Evolutionary conservation across 2,888 invertebrate genomes (phyloP).

Genomic region (Diabrotica balteata): DNA sequence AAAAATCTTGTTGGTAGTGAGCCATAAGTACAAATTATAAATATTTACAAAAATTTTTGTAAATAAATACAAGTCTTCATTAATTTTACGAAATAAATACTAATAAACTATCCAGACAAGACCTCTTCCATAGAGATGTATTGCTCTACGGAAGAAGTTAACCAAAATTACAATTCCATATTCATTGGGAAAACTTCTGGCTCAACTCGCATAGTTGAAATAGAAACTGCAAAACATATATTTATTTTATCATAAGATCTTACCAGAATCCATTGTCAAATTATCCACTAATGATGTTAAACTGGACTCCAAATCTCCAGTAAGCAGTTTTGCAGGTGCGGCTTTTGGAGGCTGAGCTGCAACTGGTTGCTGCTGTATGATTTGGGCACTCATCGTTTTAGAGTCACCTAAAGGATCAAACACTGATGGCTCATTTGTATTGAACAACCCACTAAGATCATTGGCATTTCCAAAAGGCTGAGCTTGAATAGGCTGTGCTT

Average conservation of each 20-base stretch:
- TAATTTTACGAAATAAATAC: no score
- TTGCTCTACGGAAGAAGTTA: no score
- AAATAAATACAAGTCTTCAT: no score
- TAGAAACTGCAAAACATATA: neutral
- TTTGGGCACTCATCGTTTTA: constrained; percentile 56
- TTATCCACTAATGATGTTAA: constrained; percentile 93
- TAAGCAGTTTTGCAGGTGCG: constrained; percentile 70
- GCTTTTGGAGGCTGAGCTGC: constrained; percentile 50
- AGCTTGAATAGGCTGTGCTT: constrained; percentile 29
- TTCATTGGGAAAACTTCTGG: no score
- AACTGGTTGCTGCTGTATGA: constrained; percentile 47
- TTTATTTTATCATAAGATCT: constrained; percentile 13
- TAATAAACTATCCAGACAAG: no score
- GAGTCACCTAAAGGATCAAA: constrained; percentile 64
- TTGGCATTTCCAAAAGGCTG: constrained; percentile 50
- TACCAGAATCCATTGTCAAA: constrained; percentile 79
- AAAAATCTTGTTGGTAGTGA: no score
- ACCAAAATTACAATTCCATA: no score
- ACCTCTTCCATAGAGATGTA: no score
- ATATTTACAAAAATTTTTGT: no score
- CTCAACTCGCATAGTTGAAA: no score
- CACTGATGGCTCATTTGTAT: constrained; percentile 61
- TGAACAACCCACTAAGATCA: constrained; percentile 63
- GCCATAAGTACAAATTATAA: no score
- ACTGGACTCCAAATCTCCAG: constrained; percentile 93